phyloP scores from a whole-genome alignment of 2,888 invertebrate species.

The Notodonta dromedarius region DNA sequence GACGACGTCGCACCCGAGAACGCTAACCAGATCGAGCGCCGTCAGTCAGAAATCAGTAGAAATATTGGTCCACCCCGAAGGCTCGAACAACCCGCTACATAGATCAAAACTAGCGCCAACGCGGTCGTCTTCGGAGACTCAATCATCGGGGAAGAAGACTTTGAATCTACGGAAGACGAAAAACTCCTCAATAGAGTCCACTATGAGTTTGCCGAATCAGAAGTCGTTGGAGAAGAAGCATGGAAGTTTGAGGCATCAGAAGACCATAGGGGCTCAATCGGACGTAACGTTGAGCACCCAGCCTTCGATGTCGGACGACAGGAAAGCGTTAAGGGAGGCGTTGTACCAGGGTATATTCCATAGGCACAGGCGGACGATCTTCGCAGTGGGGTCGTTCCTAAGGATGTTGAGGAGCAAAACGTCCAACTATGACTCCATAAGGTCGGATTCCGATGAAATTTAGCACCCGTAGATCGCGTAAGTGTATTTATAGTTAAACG shows the following conservation, averaged over 20 bases:
- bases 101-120: slow-evolving; percentile 77
- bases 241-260: slow-evolving; percentile 84
- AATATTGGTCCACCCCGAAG: slow-evolving; percentile 79
- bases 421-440: slow-evolving; percentile 90
- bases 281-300: slow-evolving; percentile 81
- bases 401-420: slow-evolving; percentile 90
- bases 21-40: slow-evolving; percentile 84
- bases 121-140: slow-evolving; percentile 76
- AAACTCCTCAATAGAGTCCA: slow-evolving; percentile 81
- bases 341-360: slow-evolving; percentile 91
- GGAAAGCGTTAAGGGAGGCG: slow-evolving; percentile 89
- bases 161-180: slow-evolving; percentile 78
- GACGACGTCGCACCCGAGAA: slow-evolving; percentile 74
- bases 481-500: slow-evolving; percentile 59
- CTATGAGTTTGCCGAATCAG: slow-evolving; percentile 81
- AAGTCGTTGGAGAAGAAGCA: slow-evolving; percentile 81
- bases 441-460: slow-evolving; percentile 84
- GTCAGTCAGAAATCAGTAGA: slow-evolving; percentile 86
- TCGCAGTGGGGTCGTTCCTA: slow-evolving; percentile 89
- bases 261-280: slow-evolving; percentile 85
- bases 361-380: slow-evolving; percentile 89
- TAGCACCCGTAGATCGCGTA: slow-evolving; percentile 65
- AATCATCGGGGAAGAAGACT: slow-evolving; percentile 73
- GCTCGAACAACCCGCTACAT: slow-evolving; percentile 74
- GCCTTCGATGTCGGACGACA: slow-evolving; percentile 81